Evolutionary conservation across 2,888 invertebrate genomes (phyloP).

Genomic region (Lithophane ornitopus): DNA sequence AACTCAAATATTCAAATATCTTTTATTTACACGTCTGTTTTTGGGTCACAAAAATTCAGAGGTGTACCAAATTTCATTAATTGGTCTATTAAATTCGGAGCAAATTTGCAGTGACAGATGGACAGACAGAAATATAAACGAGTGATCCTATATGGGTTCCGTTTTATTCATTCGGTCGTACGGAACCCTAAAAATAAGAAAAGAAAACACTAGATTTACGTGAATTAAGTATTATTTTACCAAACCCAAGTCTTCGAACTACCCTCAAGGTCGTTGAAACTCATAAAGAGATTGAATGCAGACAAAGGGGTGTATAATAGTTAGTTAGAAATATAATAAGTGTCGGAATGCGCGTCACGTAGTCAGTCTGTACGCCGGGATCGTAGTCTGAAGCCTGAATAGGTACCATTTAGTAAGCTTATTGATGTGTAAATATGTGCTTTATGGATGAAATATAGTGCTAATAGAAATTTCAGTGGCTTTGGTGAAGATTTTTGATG

Average conservation of each 20-base stretch:
- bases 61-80: not conserved
- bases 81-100: not conserved
- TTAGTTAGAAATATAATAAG: conserved; percentile 29
- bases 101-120: not conserved
- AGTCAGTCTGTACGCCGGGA: not conserved
- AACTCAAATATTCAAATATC: not conserved
- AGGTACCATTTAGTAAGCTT: conserved; percentile 40
- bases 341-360: conserved; percentile 42
- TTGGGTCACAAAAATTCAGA: not conserved
- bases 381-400: conserved; percentile 28
- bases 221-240: not conserved
- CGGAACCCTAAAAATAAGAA: not conserved
- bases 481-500: not conserved
- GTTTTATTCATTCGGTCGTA: not conserved
- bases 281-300: conserved; percentile 6
- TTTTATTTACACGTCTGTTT: not conserved
- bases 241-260: not conserved
- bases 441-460: conserved; percentile 12
- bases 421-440: conserved; percentile 45
- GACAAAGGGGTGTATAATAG: conserved; percentile 17
- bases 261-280: not conserved
- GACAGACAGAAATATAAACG: not conserved
- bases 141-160: not conserved
- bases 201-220: not conserved
- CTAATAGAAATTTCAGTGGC: conserved; percentile 12